These are phyloP conservation scores for Polydesmus complanatus DNA, from an alignment of 2,888 invertebrate genomes.

Conservation along the genomic window DNA sequence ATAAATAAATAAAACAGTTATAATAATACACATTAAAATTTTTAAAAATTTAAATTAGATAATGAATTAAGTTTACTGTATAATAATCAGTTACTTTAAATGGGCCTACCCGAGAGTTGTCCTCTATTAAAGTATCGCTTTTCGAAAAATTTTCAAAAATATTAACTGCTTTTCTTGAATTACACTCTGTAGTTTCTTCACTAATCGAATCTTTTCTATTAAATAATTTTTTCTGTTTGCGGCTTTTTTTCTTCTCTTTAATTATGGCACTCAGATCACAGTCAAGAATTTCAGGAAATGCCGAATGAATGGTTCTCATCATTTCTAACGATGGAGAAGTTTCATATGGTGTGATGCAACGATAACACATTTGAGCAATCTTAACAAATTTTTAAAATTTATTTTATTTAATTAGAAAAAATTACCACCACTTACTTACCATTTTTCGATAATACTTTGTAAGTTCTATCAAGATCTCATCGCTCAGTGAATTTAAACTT, in stretches of 20 bases:
- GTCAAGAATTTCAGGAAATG: not conserved
- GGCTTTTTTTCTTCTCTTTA: not conserved
- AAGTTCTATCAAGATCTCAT: conserved; percentile 29
- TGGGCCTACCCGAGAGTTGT: too few species aligned
- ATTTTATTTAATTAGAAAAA: not conserved
- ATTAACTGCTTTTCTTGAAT: too few species aligned
- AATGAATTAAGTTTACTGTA: not conserved
- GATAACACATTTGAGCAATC: conserved; percentile 4
- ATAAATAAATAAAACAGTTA: too few species aligned
- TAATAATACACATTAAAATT: too few species aligned
- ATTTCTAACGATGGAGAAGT: conserved; percentile 4
- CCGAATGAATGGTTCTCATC: conserved; percentile 1
- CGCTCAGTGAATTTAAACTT: conserved; percentile 28
- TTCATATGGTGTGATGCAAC: conserved; percentile 2
- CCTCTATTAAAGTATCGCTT: too few species aligned
- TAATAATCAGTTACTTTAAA: not conserved
- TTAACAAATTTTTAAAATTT: not conserved
- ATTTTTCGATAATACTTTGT: conserved; percentile 28
- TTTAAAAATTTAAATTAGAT: not conserved
- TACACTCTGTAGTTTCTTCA: not conserved
- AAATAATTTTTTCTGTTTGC: not conserved
- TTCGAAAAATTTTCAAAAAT: too few species aligned
- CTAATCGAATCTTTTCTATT: not conserved
- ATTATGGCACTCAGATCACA: not conserved
- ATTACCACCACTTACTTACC: not conserved